Base-by-base conservation (phyloP, 2,888 invertebrate genomes). In the Calliscelio sp. region DNA sequence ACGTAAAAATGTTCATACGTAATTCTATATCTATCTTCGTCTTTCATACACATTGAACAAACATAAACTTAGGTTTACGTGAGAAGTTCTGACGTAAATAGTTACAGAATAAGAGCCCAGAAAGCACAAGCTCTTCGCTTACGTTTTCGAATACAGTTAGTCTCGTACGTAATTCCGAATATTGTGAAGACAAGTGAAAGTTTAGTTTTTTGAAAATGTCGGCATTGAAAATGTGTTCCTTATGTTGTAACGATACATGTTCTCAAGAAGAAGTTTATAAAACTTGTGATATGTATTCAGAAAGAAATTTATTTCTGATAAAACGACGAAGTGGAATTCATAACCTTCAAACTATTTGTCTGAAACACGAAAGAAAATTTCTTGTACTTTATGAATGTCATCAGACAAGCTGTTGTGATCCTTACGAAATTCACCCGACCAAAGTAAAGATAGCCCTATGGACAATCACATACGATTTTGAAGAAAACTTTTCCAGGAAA, bases 201-300 rank as follows among this genome's bases (percentile, higher is more conserved):
- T 32, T 32, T 32, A 32, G 32, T 10, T 32, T 32, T 32, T 32
- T 32, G n/a, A n/a, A n/a, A n/a, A 38, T 38, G 14, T 7, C 38
- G 14, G 38, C 6, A 14, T 14, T 11, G 11, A 65, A 65, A 65
- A 46, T 28, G 18, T 65, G 65, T 65, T 65, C 65, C 6, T 65
- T 65, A 18, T 10, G 8, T 28, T 46, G 28, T 28, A 25, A 46
- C 46, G 10, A 38, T 7, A 11, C n/a, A 8, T 71, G 71, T 57
- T 71, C 71, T 28, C 44, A 57, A 71, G 71, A 71, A 71, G n/a
- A 57, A 35, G n/a, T 2, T 57, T 57, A 22, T 71, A 71, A 71
- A 71, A 57, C 55, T 4, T 11, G 16, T 28, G 44, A 71, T 6
- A 57, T 44, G 44, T 71, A 20, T 57, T 44, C 44, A 0, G 57